Conservation (phyloP, 2,888 invertebrate species). For the Troides helena region DNA sequence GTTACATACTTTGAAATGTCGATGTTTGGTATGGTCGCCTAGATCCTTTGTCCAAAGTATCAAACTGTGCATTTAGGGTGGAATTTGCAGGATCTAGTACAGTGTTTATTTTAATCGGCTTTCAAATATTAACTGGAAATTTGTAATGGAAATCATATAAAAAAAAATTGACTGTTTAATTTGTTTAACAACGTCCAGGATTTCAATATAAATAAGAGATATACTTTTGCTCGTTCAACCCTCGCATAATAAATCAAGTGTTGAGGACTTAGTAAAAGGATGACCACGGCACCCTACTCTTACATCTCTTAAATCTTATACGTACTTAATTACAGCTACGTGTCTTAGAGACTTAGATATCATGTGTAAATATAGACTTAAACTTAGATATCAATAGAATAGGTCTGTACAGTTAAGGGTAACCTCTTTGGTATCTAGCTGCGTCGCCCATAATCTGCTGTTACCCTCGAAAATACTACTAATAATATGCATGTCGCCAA, state of each 20-base stretch:
- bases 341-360: constrained; percentile 12
- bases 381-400: not conserved
- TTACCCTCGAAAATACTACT: constrained; percentile 15
- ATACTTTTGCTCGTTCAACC: constrained; percentile 74
- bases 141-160: too few relatives aligned
- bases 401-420: constrained; percentile 10
- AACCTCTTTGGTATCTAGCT: constrained; percentile 25
- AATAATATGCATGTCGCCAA: constrained; percentile 7
- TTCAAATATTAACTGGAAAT: too few relatives aligned
- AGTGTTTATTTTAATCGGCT: too few relatives aligned
- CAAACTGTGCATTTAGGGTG: too few relatives aligned
- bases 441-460: not conserved
- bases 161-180: too few relatives aligned
- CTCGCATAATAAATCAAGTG: constrained; percentile 58
- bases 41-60: too few relatives aligned
- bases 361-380: too few relatives aligned
- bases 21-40: too few relatives aligned
- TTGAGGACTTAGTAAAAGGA: constrained; percentile 27
- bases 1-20: too few relatives aligned
- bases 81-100: too few relatives aligned
- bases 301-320: constrained; percentile 26
- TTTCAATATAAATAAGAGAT: constrained; percentile 53
- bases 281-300: constrained; percentile 34
- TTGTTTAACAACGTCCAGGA: not conserved
- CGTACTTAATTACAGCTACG: constrained; percentile 27